Conservation (phyloP, 2,888 invertebrate genomes). For the Tinea semifulvella region DNA sequence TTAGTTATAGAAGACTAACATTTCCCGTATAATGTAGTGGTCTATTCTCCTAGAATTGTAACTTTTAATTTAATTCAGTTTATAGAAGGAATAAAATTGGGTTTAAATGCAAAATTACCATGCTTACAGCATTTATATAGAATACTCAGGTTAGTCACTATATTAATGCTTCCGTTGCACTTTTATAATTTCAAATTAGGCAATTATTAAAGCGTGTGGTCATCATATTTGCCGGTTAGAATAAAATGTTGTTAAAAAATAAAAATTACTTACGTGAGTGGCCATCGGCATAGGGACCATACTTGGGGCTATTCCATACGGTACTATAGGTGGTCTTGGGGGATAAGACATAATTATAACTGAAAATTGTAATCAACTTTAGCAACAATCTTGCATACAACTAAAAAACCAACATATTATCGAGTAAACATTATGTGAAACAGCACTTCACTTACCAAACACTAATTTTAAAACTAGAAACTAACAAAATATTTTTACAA, state of each 20-base stretch:
- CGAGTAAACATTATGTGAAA: neutral
- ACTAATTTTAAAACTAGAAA: neutral
- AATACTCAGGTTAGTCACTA: no score
- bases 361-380: neutral
- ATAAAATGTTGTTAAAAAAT: neutral
- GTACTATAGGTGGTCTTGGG: conserved; percentile 85
- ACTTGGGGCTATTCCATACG: conserved; percentile 75
- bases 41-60: no score
- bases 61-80: no score
- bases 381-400: neutral
- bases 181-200: no score
- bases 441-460: neutral
- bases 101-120: no score
- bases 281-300: conserved; percentile 80
- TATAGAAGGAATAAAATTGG: no score
- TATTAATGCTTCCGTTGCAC: no score
- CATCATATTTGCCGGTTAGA: neutral
- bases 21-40: no score
- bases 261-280: conserved; percentile 70
- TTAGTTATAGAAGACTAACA: no score
- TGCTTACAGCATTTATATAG: no score
- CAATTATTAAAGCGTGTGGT: no score
- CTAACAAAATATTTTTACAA: neutral
- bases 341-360: conserved; percentile 81
- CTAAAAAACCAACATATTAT: neutral